phyloP scores from a whole-genome alignment of 2,797 vertebrate species.

The Pelobates cultripes region DNA sequence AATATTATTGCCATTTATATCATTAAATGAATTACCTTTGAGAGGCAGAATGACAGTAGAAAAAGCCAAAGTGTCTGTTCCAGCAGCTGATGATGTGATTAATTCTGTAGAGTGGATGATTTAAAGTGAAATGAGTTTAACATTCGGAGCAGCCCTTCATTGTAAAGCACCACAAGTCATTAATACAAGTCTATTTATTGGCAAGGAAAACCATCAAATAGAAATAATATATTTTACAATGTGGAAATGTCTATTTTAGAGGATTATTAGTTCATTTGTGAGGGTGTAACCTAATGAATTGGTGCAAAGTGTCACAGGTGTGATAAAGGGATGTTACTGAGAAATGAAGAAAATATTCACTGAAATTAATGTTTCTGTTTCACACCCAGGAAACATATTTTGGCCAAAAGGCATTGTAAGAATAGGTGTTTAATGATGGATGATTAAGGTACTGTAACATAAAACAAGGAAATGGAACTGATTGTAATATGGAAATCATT shows the following conservation, averaged over 20 bases:
- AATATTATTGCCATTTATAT: slow-evolving; percentile 50
- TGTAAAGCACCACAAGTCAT: slow-evolving; percentile 15
- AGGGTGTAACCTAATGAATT: background rate
- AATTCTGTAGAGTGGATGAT: slow-evolving; percentile 44
- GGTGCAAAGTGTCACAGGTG: background rate
- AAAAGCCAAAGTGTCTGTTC: slow-evolving; percentile 41
- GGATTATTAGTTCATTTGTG: slow-evolving; percentile 5
- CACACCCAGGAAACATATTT: background rate
- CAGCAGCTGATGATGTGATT: slow-evolving; percentile 51
- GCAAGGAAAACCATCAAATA: slow-evolving; percentile 23
- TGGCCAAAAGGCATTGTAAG: too few species aligned
- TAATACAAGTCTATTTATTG: slow-evolving; percentile 26
- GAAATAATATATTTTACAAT: slow-evolving; percentile 39
- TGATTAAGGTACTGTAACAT: too few species aligned
- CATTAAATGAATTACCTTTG: slow-evolving; percentile 46
- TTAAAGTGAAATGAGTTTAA: slow-evolving; percentile 52
- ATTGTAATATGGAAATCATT: too few species aligned
- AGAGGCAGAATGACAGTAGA: slow-evolving; percentile 38
- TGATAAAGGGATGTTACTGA: background rate
- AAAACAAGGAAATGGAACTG: too few species aligned
- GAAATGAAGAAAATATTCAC: background rate
- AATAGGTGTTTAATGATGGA: too few species aligned
- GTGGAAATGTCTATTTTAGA: slow-evolving; percentile 6
- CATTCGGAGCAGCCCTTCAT: slow-evolving; percentile 37
- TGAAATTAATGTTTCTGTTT: slow-evolving; percentile 1